Evolutionary conservation across 2,888 invertebrate species (phyloP).

Genomic region (Mermis nigrescens): DNA sequence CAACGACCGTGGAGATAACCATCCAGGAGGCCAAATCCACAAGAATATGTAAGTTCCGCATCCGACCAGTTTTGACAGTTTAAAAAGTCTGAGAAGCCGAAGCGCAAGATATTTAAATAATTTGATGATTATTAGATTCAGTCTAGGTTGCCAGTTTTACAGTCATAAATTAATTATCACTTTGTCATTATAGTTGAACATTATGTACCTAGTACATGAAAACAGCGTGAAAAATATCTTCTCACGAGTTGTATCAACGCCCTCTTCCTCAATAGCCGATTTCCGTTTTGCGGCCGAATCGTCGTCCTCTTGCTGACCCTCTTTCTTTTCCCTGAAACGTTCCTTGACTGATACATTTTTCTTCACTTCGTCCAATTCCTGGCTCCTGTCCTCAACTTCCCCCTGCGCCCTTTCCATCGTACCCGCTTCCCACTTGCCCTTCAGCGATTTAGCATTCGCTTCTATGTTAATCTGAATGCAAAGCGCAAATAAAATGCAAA

Average conservation of each 20-base stretch:
- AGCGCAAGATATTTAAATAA: no score
- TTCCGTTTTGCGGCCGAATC: slow-evolving; percentile 10
- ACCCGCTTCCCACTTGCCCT: slow-evolving; percentile 32
- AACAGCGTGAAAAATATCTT: not conserved
- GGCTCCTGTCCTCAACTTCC: slow-evolving; percentile 20
- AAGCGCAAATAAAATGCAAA: not conserved
- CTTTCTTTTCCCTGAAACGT: slow-evolving; percentile 25
- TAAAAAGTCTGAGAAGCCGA: no score
- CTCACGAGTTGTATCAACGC: slow-evolving; percentile 18
- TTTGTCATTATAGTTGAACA: no score
- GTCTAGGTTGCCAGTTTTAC: no score
- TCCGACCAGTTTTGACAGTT: no score
- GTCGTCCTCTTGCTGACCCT: slow-evolving; percentile 14
- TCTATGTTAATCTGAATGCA: slow-evolving; percentile 11
- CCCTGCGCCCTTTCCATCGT: slow-evolving; percentile 26
- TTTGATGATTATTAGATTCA: not conserved
- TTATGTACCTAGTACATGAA: not conserved
- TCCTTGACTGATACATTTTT: slow-evolving; percentile 25
- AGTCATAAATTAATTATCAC: no score
- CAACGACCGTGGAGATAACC: no score
- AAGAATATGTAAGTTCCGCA: no score
- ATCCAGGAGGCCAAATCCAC: no score
- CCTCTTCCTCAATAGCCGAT: slow-evolving; percentile 17
- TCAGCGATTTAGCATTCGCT: slow-evolving; percentile 24
- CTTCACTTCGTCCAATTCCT: slow-evolving; percentile 28